These are phyloP conservation scores for Myiozetetes cayanensis DNA, from an alignment of 2,113 vertebrate genomes.

Conservation along the genomic window DNA sequence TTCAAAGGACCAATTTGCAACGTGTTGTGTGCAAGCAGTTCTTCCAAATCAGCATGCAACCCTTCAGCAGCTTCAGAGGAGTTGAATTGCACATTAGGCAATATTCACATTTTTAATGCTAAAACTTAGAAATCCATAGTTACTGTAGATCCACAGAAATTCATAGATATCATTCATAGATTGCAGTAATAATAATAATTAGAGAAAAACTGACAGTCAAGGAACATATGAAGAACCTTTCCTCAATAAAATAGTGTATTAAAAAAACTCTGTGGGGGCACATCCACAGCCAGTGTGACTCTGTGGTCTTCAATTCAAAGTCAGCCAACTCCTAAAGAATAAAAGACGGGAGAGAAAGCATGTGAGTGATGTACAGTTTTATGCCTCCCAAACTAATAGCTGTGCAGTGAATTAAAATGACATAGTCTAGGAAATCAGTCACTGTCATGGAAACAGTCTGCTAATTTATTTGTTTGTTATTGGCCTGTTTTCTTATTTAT, in stretches of 20 bases:
- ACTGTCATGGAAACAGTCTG: not conserved
- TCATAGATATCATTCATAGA: conserved; percentile 17
- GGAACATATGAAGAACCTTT: conserved; percentile 17
- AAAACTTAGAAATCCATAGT: conserved; percentile 31
- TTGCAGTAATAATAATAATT: conserved; percentile 52
- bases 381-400: not conserved
- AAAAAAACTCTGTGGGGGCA: conserved; percentile 7
- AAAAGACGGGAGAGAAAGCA: not conserved
- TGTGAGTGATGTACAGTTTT: not conserved
- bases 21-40: conserved; percentile 4
- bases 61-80: not conserved
- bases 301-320: conserved; percentile 28
- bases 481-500: not conserved
- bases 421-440: not conserved
- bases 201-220: conserved; percentile 12
- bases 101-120: not conserved
- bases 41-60: conserved; percentile 36
- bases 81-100: conserved; percentile 16
- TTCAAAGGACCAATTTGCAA: conserved; percentile 29
- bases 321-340: conserved; percentile 2
- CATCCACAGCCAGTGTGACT: conserved; percentile 5
- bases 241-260: not conserved
- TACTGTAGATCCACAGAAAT: conserved; percentile 22
- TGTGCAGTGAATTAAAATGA: not conserved
- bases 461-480: conserved; percentile 14